phyloP scores from a whole-genome alignment of 2,113 vertebrate genomes.

The Dolichotis patagonum region DNA sequence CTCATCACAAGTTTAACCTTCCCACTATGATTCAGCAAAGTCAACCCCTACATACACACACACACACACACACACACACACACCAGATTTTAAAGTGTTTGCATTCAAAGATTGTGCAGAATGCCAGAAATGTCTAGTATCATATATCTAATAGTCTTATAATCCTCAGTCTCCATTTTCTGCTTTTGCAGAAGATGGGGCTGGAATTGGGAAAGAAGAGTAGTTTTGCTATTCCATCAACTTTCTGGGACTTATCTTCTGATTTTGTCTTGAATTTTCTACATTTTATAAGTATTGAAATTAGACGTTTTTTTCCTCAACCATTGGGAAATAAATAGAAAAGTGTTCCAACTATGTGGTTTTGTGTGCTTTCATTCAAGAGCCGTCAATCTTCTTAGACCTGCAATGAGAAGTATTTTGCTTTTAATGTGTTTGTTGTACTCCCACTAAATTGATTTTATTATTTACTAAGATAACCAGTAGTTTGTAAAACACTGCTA shows the following conservation, averaged over 20 bases:
- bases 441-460: not conserved
- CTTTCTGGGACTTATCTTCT: not conserved
- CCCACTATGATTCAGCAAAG: not conserved
- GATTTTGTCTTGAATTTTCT: conserved; percentile 47
- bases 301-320: not conserved
- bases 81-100: not conserved
- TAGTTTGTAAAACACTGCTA: not conserved
- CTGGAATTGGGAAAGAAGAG: not conserved
- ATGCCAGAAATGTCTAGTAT: not conserved
- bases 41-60: not conserved
- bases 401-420: conserved; percentile 32
- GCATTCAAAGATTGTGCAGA: not conserved
- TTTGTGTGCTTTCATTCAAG: not conserved
- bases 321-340: conserved; percentile 39
- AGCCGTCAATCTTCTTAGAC: conserved; percentile 13
- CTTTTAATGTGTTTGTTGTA: conserved; percentile 23
- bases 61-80: not conserved
- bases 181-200: not conserved
- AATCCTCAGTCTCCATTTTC: not conserved
- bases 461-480: not conserved
- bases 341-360: not conserved
- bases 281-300: conserved; percentile 40
- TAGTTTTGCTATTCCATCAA: not conserved
- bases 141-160: not conserved
- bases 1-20: not conserved